Percentiles rank a stretch among this genome's conserved stretches.
Evolutionary conservation across 2,113 vertebrate species (phyloP).

Genomic region (Dicaeum eximium): DNA sequence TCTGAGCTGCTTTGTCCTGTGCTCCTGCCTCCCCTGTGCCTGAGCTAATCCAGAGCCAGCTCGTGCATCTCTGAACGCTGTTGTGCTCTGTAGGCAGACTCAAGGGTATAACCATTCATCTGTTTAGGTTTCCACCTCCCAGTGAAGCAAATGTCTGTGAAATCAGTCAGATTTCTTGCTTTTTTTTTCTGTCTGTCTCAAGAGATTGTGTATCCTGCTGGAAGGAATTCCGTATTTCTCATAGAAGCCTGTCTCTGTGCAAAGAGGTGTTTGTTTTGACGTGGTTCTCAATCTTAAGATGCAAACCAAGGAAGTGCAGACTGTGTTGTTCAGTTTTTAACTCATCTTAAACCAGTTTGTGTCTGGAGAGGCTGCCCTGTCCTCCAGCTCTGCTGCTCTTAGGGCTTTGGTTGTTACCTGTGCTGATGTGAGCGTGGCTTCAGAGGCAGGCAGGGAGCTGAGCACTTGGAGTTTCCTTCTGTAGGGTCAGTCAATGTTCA

Average conservation of each 20-base stretch:
- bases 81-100: not conserved
- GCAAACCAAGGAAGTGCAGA: not conserved
- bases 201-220: not conserved
- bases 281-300: not conserved
- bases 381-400: not conserved
- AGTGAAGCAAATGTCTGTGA: not conserved
- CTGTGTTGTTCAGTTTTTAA: not conserved
- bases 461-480: not conserved
- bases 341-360: not conserved
- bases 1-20: not conserved
- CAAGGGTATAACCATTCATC: not conserved
- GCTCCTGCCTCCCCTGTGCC: not conserved
- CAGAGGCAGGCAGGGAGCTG: not conserved
- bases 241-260: not conserved
- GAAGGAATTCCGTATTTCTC: not conserved
- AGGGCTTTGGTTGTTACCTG: not conserved
- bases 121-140: not conserved
- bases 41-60: not conserved
- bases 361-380: not conserved
- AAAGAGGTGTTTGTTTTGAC: conserved; percentile 34
- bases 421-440: not conserved
- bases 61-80: rapidly evolving
- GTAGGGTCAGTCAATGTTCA: not conserved
- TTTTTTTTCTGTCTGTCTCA: not conserved
- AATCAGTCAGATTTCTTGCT: not conserved